These are phyloP conservation scores for Apeltes quadracus DNA, from an alignment of 2,113 vertebrate genomes.

Conservation along the genomic window DNA sequence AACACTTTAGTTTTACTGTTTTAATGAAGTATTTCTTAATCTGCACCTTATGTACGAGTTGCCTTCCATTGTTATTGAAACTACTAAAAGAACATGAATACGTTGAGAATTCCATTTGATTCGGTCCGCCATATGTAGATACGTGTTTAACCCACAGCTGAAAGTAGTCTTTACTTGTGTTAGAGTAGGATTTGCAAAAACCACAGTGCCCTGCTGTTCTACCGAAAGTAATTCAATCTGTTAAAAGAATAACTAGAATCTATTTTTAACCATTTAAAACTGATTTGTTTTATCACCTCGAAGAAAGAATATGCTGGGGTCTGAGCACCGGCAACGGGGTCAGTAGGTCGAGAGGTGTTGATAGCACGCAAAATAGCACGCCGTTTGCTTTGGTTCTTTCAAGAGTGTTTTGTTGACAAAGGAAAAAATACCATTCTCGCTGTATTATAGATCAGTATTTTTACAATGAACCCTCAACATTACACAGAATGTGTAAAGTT, in stretches of 20 bases:
- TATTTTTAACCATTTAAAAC: background rate
- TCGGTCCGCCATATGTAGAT: slow-evolving; percentile 1
- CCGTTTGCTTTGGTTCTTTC: slow-evolving; percentile 1
- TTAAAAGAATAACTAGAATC: background rate
- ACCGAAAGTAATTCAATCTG: background rate
- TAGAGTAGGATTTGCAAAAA: background rate
- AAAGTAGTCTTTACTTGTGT: background rate
- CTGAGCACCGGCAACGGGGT: background rate
- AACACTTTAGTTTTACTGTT: slow-evolving; percentile 39
- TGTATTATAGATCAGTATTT: slow-evolving; percentile 1
- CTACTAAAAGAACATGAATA: background rate
- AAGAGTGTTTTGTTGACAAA: background rate
- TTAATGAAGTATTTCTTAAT: slow-evolving; percentile 11
- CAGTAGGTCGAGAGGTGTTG: background rate
- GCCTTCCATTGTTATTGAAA: background rate
- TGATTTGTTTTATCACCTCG: background rate
- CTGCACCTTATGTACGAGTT: background rate
- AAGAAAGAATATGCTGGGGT: background rate
- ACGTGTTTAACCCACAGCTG: background rate
- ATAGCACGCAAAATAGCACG: background rate
- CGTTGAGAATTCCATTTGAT: background rate
- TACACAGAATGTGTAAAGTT: slow-evolving; percentile 5
- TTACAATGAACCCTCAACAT: background rate
- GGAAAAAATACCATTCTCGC: background rate
- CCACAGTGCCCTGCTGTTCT: background rate